Evolutionary conservation across 30 jellyfish, hydroid and myxozoan genomes (phyloP), one percentile per base, ranked within the genome.

Genomic region (Phacellophora camtschatica): DNA sequence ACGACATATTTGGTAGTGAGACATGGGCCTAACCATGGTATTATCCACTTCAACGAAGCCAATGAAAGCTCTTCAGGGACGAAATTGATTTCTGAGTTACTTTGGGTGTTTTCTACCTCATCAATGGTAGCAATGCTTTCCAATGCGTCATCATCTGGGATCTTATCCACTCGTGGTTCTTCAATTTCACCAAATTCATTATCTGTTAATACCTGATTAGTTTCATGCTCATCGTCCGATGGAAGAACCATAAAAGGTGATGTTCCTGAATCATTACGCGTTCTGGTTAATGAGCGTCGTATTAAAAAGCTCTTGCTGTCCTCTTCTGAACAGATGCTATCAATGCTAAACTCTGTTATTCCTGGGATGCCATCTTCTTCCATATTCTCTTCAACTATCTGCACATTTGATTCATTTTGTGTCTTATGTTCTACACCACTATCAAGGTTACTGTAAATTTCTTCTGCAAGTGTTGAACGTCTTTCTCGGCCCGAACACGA

Each of bases 11-110:
- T 74, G 1, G 96, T 37, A 0, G 98, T 79, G 23, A 92, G 88
- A 19, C 28, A 59, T 4, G 98, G 98, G 31, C 98, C 98, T 22
- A 92, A 71, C 98, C 95, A 92, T 29, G 98, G 98, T 19, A 79
- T 43, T 37, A 92, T 58, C 98, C 98, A 92, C 23, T 59, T 68
- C 41, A 90, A 23, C 2, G 96, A 58, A 0, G 74, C 87, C 3
- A 84, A 49, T 3, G 88, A 37, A 20, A 62, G 56, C 61, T 71
- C 88, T 50, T 84, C 76, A 4, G 88, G 83, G 11, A 56, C 37
- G 32, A 71, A 23, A 25, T 35, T 69, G 19, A 13, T 56, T 27
- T 61, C 54, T 1, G 41, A 37, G 5, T 77, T 33, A 16, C 49
- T 65, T 23, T 34, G 69, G 1, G 71, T 29, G 20, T 12, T 48